Conservation (phyloP, 2,797 vertebrate species). For the Mormyrus proboscirostris region DNA sequence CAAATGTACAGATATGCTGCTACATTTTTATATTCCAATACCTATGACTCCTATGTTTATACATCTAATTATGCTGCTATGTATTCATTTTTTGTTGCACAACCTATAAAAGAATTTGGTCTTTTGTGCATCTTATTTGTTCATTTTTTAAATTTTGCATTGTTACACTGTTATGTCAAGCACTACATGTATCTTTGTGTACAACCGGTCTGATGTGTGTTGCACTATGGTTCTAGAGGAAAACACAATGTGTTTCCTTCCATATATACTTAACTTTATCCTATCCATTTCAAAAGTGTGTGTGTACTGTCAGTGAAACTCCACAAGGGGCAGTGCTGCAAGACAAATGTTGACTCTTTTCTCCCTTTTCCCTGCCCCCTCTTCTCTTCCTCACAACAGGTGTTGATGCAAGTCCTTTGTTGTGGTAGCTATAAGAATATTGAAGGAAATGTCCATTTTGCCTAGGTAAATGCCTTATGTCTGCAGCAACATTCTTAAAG, state of each 20-base stretch:
- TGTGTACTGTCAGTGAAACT: neutral
- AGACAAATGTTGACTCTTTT: slow-evolving; percentile 17
- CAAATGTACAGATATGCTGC: neutral
- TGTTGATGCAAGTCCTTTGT: slow-evolving; percentile 57
- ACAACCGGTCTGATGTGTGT: neutral
- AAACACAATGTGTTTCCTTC: neutral
- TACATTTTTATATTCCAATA: neutral
- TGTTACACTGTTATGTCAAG: neutral
- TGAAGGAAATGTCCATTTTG: slow-evolving; percentile 19
- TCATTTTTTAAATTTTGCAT: neutral
- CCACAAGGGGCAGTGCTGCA: neutral
- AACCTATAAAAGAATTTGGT: neutral
- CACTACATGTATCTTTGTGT: neutral
- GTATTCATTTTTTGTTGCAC: neutral
- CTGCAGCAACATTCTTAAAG: slow-evolving; percentile 6
- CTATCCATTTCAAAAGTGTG: neutral
- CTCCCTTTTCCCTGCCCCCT: slow-evolving; percentile 4
- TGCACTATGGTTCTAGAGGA: neutral
- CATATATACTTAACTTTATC: neutral
- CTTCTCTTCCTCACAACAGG: slow-evolving; percentile 39
- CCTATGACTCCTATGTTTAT: neutral
- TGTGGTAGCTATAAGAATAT: slow-evolving; percentile 43
- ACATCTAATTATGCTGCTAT: neutral
- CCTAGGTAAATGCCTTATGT: slow-evolving; percentile 19
- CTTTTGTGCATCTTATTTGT: neutral